Percentiles rank a stretch among this genome's conserved stretches.
Conservation (phyloP, 1,140 invertebrate species). For the Pseudomyrmex gracilis region DNA sequence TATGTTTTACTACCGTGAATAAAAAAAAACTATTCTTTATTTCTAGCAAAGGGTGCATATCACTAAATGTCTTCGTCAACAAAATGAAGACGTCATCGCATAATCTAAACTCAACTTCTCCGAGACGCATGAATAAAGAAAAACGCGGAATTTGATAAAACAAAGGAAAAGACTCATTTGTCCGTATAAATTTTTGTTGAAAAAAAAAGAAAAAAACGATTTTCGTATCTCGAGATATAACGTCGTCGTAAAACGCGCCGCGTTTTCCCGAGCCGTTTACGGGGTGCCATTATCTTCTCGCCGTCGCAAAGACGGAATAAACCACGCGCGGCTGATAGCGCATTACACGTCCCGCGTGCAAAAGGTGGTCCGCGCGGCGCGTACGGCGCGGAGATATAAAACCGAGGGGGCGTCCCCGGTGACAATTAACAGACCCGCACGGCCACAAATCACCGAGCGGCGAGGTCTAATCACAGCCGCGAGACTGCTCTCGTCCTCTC, state of each 20-base stretch:
- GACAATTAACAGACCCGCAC: slow-evolving; percentile 81
- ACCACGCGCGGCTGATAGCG: slow-evolving; percentile 66
- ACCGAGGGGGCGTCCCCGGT: slow-evolving; percentile 74
- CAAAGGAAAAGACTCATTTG: not conserved
- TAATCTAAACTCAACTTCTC: slow-evolving; percentile 8
- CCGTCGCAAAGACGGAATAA: slow-evolving; percentile 54
- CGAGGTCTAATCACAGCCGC: slow-evolving; percentile 80
- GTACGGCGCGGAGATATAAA: slow-evolving; percentile 61
- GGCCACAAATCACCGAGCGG: slow-evolving; percentile 81
- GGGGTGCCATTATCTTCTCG: slow-evolving; percentile 50
- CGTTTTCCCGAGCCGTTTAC: slow-evolving; percentile 1
- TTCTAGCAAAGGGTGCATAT: not conserved
- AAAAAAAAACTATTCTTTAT: not conserved
- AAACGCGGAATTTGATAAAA: slow-evolving; percentile 1
- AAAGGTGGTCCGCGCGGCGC: slow-evolving; percentile 69
- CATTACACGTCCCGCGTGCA: slow-evolving; percentile 70
- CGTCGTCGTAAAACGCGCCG: slow-evolving; percentile 46
- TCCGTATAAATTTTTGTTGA: not conserved
- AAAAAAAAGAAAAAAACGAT: too few species aligned
- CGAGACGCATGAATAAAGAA: not conserved
- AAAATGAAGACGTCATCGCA: slow-evolving; percentile 25
- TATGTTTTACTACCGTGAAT: not conserved
- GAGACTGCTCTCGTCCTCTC: slow-evolving; percentile 36
- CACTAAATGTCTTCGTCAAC: not conserved
- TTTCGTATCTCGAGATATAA: slow-evolving; percentile 32